Percentiles rank a stretch among this genome's conserved stretches.
phyloP scores from a whole-genome alignment of 2,888 invertebrate genomes.

The Platerodrilus igneus region DNA sequence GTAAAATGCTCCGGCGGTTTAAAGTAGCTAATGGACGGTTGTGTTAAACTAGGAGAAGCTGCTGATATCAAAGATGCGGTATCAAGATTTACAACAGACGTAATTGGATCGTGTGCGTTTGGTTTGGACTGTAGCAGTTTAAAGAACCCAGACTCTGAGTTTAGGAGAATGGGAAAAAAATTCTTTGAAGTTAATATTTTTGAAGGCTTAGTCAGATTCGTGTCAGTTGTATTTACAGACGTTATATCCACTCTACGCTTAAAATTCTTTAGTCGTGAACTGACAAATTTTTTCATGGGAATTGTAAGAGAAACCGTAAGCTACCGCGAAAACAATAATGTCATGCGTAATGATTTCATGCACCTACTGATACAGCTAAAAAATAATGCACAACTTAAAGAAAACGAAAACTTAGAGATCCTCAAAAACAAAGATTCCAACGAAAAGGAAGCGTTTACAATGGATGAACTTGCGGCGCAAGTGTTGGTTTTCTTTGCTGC shows the following conservation, averaged over 20 bases:
- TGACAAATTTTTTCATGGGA: constrained; percentile 29
- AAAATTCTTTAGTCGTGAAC: too few relatives aligned
- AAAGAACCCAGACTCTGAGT: constrained; percentile 49
- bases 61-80: constrained; percentile 48
- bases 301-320: constrained; percentile 29
- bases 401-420: too few relatives aligned
- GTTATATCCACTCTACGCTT: too few relatives aligned
- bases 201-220: constrained; percentile 12
- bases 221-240: constrained; percentile 22
- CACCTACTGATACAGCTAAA: constrained; percentile 39
- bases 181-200: constrained; percentile 37
- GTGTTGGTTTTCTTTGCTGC: constrained; percentile 45
- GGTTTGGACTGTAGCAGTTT: constrained; percentile 56
- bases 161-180: constrained; percentile 34
- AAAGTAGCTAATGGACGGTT: constrained; percentile 45
- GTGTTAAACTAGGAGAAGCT: constrained; percentile 35
- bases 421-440: too few relatives aligned
- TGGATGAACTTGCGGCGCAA: constrained; percentile 50
- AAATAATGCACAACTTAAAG: constrained; percentile 2
- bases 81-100: constrained; percentile 55
- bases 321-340: constrained; percentile 25
- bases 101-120: constrained; percentile 57
- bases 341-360: constrained; percentile 41
- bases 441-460: constrained; percentile 40
- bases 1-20: constrained; percentile 53